Evolutionary conservation across 1,140 invertebrate genomes (phyloP).

Genomic region (Arctopsyche grandis): DNA sequence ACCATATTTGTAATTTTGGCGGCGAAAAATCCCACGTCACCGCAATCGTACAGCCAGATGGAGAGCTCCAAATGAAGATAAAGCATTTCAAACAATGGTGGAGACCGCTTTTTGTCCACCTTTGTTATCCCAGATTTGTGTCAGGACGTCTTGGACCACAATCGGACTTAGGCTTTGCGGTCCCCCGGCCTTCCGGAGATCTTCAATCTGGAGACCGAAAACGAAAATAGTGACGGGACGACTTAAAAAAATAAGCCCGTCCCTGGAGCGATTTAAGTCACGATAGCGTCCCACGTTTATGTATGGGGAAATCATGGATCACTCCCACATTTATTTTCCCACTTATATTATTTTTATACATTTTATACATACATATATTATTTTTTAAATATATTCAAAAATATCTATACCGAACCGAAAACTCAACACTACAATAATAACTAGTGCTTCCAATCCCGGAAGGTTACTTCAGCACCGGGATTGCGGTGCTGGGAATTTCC

Average conservation of each 20-base stretch:
- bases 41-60: not conserved
- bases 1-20: no score
- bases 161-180: conserved; percentile 6
- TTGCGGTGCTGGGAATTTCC: not conserved
- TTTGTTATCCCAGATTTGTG: conserved; percentile 39
- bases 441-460: no score
- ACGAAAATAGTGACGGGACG: not conserved
- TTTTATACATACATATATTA: no score
- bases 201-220: conserved; percentile 3
- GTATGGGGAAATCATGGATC: not conserved
- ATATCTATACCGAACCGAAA: no score
- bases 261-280: not conserved
- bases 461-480: not conserved
- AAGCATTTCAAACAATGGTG: conserved; percentile 14
- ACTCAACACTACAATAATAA: no score
- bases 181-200: not conserved
- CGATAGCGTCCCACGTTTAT: not conserved
- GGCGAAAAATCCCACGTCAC: not conserved
- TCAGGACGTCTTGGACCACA: conserved; percentile 22
- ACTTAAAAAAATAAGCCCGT: conserved; percentile 20
- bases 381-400: no score
- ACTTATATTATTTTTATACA: no score
- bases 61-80: conserved; percentile 25
- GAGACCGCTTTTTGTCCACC: conserved; percentile 11
- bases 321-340: not conserved